Evolutionary conservation across 2,113 vertebrate genomes (phyloP), one percentile per base, ranked within the genome.

Genomic region (Salvelinus fontinalis): DNA sequence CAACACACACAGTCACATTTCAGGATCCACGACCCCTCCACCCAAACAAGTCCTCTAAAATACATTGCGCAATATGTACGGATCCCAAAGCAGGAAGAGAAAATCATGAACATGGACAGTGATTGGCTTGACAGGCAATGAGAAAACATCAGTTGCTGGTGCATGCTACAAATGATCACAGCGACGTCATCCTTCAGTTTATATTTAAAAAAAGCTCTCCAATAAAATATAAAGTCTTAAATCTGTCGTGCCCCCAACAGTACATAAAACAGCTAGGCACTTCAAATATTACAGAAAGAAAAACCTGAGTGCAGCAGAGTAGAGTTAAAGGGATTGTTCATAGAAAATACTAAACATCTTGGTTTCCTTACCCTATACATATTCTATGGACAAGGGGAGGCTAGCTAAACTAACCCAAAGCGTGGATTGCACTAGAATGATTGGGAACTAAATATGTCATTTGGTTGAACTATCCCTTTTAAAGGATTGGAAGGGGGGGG

Each of bases 141-240:
- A 67, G 83, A 77, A 78, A 29, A 75, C 57, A 64, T 44, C 39
- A 16, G 79, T 85, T 85, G 84, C 85, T 85, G 85, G 79, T 91
- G 83, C 80, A 89, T 92, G 92, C 88, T 91, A 93, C 89, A 85
- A 88, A 77, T 86, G 70, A 87, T 92, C 91, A 93, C 93, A 93
- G 92, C 93, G 92, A 91, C 79, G 78, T 76, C 81, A 89, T 84
- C 79, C 76, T 85, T 87, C 49, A 73, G 60, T 14, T 67, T 4
- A 34, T 5, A 34, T 88, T 88, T 26, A 26, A 26, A 85, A 85
- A 87, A 83, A 77, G 70, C 76, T 81, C 76, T 83, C 78, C 5
- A 82, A 87, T 81, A 73, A 87, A 78, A 69, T 31, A 67, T 29
- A 9, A 8, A 9, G 39, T 68, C 62, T 73, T 73, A 78, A 73